Evolutionary conservation across 2,888 invertebrate genomes (phyloP), one percentile per base, ranked within the genome.

Genomic region (Acleris emargana): DNA sequence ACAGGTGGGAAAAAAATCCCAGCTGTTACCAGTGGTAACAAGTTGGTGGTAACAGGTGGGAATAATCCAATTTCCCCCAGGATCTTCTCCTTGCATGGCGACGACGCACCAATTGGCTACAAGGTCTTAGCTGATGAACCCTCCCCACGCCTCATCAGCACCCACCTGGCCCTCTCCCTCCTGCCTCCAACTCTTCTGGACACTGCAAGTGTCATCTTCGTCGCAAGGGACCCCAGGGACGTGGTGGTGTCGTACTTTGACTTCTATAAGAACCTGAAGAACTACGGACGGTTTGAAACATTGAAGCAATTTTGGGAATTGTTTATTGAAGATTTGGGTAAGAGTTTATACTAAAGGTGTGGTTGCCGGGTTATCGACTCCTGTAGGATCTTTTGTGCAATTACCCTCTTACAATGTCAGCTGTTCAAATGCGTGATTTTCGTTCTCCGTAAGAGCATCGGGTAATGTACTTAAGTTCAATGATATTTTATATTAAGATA

Each of bases 221-320:
- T 96, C 0, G 95, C 95, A 0, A 91, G 97, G 64, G 95, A 96
- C 86, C 96, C 96, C 0, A 96, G 95, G 83, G 96, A 96, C 82
- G 95, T 96, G 0, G 94, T 94, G 0, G 95, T 97, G 0, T 97
- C 97, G 0, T 96, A 93, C 79, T 97, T 94, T 76, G 94, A 96
- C 79, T 93, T 96, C 62, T 95, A 95, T 79, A 89, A 94, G 55
- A 80, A 94, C 1, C 93, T 94, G 67, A 89, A 62, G 22, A 49
- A 54, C 13, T 38, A 62, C 7, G 61, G 61, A 3, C 38, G 61
- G 2, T 62, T 62, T 25, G 55, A 55, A 16, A 47, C 42, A 3
- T 55, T 62, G 17, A 42, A 53, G 54, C 62, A 62, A 49, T 62
- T 62, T 9, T 62, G 62, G 62, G 49, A 55, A 7, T 17, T 55